Base-by-base conservation (phyloP, 2,797 vertebrate species). In the Ctenochaetus hawaiiensis region DNA sequence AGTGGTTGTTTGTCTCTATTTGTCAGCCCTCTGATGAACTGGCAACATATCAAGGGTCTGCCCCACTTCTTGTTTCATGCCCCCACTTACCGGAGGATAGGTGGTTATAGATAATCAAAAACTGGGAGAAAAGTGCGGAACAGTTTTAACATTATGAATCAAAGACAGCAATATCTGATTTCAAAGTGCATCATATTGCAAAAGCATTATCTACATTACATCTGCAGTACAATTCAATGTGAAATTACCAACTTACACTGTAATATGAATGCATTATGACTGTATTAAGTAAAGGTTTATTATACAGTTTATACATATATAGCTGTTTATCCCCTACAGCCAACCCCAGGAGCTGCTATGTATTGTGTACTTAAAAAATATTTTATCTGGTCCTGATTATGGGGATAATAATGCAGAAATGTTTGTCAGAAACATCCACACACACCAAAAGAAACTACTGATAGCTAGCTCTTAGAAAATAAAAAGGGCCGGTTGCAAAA, bases 111-210 rank as follows among this genome's bases (percentile, higher is more conserved):
- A 4, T 26, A 26, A 26, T 26, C 2, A 26, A 26, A 26, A 26
- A 26, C 26, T 26, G 26, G 64, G 30, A 45, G 48, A 23, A 52
- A 34, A 45, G 52, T n/a, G 64, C 52, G 45, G 62, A 77, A 71
- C 72, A 63, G 37, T 51, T 78, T 80, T 74, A 61, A 64, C 5
- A 48, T 84, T 73, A 72, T 71, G 70, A 78, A 85, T 84, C 80
- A 81, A 72, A 85, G 71, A 70, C 49, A 13, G 66, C 18, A 74
- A 57, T 54, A 53, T 77, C 75, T 78, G 77, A 79, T 79, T 70
- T 67, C 52, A 75, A 78, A 75, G 65, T 59, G 61, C 73, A 72
- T 78, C 67, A 54, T 44, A 72, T 74, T 41, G 62, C 49, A 80
- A 66, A 83, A 56, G 77, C 41, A 57, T 78, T 57, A 43, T 43